These are phyloP conservation scores for Pedetes capensis DNA, from an alignment of 2,113 vertebrate species.

Conservation along the genomic window DNA sequence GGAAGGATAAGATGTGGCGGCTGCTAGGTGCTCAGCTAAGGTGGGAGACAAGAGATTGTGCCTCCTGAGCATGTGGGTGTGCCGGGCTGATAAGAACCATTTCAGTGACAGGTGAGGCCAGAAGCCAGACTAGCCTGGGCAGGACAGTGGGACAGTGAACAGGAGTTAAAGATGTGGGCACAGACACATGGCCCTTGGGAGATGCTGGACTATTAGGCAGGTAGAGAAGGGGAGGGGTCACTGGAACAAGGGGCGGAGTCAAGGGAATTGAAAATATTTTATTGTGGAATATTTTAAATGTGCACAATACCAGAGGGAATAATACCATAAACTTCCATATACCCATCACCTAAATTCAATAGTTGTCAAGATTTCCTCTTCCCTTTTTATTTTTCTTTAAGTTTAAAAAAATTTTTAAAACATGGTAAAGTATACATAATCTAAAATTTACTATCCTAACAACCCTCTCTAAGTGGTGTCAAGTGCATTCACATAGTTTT, in stretches of 20 bases:
- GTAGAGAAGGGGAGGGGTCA: background rate
- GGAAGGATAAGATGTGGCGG: background rate
- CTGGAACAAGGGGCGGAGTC: background rate
- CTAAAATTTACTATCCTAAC: background rate
- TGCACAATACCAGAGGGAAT: background rate
- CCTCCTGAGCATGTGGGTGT: rapidly evolving
- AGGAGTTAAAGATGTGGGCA: background rate
- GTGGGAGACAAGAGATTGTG: background rate
- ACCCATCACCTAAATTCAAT: background rate
- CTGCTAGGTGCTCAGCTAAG: background rate
- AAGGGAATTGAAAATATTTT: background rate
- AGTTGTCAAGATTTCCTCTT: background rate
- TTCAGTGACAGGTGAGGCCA: background rate
- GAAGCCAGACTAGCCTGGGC: background rate
- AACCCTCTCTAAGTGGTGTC: background rate
- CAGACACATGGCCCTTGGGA: background rate
- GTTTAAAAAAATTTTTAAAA: background rate
- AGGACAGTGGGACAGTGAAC: background rate
- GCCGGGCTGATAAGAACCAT: background rate
- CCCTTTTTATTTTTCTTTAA: background rate
- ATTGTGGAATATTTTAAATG: background rate
- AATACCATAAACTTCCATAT: background rate
- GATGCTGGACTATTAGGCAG: background rate
- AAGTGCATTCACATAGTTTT: background rate
- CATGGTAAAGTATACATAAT: background rate